Conservation (phyloP, 2,888 invertebrate species). For the Xestia xanthographa region DNA sequence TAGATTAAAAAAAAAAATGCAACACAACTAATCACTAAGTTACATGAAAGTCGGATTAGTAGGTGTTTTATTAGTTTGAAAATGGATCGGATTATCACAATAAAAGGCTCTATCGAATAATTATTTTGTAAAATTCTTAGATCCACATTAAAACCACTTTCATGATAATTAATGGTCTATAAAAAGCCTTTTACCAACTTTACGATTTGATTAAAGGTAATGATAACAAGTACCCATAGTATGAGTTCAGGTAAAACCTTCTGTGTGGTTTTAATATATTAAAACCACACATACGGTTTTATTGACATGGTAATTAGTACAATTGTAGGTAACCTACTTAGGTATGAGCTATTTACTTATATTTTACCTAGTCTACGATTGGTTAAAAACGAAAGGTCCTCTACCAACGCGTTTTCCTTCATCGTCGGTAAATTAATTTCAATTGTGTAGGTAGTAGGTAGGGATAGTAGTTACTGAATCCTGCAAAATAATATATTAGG, state of each 20-base stretch:
- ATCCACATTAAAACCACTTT: slow-evolving; percentile 46
- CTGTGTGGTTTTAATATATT: slow-evolving; percentile 11
- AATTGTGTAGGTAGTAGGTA: not conserved
- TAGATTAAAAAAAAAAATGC: not conserved
- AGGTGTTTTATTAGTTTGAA: not conserved
- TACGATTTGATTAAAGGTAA: slow-evolving; percentile 40
- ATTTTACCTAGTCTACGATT: not conserved
- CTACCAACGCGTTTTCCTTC: not conserved
- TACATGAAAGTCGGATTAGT: not conserved
- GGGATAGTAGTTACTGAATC: not conserved
- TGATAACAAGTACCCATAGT: slow-evolving; percentile 1
- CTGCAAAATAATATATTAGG: not conserved
- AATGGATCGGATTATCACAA: slow-evolving; percentile 21
- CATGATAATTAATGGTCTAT: slow-evolving; percentile 37
- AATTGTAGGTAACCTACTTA: not conserved
- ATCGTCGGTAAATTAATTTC: not conserved
- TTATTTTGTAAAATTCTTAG: slow-evolving; percentile 42
- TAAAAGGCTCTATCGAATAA: slow-evolving; percentile 17
- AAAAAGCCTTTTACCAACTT: slow-evolving; percentile 45
- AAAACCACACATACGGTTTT: slow-evolving; percentile 34
- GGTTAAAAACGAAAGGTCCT: not conserved
- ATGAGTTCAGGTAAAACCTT: slow-evolving; percentile 11
- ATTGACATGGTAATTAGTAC: slow-evolving; percentile 14
- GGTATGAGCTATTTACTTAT: not conserved
- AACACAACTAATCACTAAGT: not conserved